Conservation (phyloP, 1,140 invertebrate species). For the Dreissena polymorpha region DNA sequence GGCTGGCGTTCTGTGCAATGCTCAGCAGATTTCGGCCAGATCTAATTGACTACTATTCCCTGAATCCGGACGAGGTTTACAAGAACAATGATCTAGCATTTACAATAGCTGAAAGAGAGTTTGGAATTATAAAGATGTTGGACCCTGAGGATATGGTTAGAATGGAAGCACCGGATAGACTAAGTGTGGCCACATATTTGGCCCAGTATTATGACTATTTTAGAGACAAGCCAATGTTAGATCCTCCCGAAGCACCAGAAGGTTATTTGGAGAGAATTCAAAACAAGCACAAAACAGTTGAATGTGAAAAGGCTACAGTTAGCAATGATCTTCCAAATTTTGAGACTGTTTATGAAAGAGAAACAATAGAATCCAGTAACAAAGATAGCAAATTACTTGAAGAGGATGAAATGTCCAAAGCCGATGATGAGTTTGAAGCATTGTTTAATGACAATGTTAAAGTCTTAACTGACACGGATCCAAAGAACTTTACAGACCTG, state of each 20-base stretch:
- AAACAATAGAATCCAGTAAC: not conserved
- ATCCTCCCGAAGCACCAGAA: slow-evolving; percentile 25
- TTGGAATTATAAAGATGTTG: slow-evolving; percentile 38
- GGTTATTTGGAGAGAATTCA: not conserved
- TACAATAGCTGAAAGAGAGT: slow-evolving; percentile 39
- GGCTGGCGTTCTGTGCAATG: slow-evolving; percentile 96
- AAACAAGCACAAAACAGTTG: not conserved
- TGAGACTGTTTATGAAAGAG: not conserved
- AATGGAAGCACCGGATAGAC: slow-evolving; percentile 38
- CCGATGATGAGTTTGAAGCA: slow-evolving; percentile 37
- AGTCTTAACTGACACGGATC: not conserved
- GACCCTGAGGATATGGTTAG: slow-evolving; percentile 45
- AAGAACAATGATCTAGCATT: slow-evolving; percentile 49
- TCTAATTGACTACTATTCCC: slow-evolving; percentile 83
- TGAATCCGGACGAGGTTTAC: slow-evolving; percentile 36
- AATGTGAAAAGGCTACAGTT: not conserved
- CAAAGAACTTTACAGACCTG: slow-evolving; percentile 15
- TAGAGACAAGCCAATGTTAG: slow-evolving; percentile 34
- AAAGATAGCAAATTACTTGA: not conserved
- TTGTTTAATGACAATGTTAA: slow-evolving; percentile 28
- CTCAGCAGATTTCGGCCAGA: slow-evolving; percentile 97
- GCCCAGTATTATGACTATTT: slow-evolving; percentile 47
- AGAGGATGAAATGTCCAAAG: too few species aligned
- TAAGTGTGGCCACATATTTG: slow-evolving; percentile 47
- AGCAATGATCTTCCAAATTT: not conserved